Conservation (phyloP, 2,888 invertebrate species). For the Spilosoma lubricipeda region DNA sequence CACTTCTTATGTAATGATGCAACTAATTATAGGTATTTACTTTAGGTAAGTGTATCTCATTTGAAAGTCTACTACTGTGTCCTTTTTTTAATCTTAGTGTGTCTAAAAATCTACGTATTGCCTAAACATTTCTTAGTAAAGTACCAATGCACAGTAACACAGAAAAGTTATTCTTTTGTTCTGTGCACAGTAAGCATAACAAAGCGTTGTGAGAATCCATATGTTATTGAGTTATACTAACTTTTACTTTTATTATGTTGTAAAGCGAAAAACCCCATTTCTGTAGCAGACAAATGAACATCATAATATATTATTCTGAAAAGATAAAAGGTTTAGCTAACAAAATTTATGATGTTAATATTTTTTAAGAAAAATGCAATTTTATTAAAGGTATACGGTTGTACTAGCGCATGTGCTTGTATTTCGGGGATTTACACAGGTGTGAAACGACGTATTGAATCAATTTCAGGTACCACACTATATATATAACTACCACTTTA, state of each 20-base stretch:
- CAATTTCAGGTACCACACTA: neutral
- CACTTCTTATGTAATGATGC: no score
- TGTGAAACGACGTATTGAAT: neutral
- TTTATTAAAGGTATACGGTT: neutral
- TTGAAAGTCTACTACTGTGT: no score
- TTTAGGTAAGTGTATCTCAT: no score
- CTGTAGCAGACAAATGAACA: neutral
- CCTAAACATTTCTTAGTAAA: no score
- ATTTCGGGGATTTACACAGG: neutral
- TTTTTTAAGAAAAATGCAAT: constrained; percentile 19
- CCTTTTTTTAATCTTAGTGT: no score
- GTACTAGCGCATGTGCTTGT: neutral
- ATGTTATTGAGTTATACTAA: neutral
- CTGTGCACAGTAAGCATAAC: no score
- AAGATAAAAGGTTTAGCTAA: neutral
- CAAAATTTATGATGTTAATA: neutral
- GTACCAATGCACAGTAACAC: no score
- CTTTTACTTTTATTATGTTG: no score
- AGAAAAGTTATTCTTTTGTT: no score
- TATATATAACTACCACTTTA: no score
- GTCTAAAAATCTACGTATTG: neutral
- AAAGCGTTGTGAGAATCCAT: neutral
- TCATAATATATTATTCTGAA: neutral
- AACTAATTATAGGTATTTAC: no score
- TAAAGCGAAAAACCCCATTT: neutral